Conservation (phyloP, 2,797 vertebrate genomes). For the Emydoidea blandingii region DNA sequence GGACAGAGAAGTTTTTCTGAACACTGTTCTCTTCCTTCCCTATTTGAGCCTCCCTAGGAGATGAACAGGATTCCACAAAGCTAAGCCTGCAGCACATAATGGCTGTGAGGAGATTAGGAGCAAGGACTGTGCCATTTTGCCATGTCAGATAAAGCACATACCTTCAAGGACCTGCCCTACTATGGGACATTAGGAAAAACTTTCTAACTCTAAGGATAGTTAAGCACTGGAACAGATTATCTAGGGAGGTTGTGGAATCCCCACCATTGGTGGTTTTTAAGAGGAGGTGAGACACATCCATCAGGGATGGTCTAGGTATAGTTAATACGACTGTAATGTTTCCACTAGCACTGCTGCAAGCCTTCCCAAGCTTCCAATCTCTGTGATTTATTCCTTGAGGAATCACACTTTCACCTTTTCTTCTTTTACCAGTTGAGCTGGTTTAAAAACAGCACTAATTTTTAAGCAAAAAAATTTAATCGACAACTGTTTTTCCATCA, state of each 20-base stretch:
- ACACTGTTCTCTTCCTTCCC: not conserved
- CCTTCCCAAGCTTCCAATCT: not conserved
- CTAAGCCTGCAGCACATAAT: not conserved
- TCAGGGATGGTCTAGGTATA: not conserved
- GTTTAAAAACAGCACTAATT: not conserved
- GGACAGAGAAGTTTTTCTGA: not conserved
- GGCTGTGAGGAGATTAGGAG: not conserved
- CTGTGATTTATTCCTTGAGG: not conserved
- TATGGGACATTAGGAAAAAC: not conserved
- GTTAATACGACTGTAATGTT: not conserved
- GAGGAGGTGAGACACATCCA: not conserved
- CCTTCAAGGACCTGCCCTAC: not conserved
- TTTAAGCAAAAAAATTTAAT: not conserved
- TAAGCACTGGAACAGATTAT: not conserved
- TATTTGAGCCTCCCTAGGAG: not conserved
- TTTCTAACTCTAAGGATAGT: not conserved
- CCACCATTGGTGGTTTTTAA: not conserved
- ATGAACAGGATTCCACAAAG: not conserved
- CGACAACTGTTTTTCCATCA: not conserved
- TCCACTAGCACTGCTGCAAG: not conserved
- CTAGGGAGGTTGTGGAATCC: not conserved
- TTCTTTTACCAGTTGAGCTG: not conserved
- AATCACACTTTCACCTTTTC: not conserved
- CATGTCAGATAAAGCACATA: not conserved
- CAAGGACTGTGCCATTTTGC: not conserved